Evolutionary conservation across 2,888 invertebrate species (phyloP).

Genomic region (Pseudeuparius sepicola): DNA sequence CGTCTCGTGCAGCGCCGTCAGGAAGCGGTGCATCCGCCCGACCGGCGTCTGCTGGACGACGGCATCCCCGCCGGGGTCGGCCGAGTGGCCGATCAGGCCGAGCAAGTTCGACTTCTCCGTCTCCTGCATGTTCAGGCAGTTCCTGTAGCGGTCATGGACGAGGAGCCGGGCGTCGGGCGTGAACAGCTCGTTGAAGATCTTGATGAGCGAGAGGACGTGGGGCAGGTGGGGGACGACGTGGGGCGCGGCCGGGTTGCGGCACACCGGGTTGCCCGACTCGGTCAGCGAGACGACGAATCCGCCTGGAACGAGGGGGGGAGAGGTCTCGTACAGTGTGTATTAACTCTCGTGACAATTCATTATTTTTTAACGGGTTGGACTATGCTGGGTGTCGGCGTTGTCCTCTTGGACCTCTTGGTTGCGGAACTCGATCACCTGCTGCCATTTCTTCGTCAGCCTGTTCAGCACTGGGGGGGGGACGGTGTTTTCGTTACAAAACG

Average conservation of each 20-base stretch:
- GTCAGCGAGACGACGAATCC: conserved; percentile 70
- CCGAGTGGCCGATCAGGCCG: conserved; percentile 36
- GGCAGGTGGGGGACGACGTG: conserved; percentile 75
- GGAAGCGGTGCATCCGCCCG: conserved; percentile 76
- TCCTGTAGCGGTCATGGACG: conserved; percentile 57
- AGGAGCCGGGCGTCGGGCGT: conserved; percentile 53
- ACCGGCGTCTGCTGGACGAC: conserved; percentile 45
- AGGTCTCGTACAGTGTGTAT: too few relatives aligned
- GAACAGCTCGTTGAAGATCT: conserved; percentile 73
- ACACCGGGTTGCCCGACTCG: conserved; percentile 66
- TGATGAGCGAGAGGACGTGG: conserved; percentile 65
- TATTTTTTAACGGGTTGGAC: too few relatives aligned
- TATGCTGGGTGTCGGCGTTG: conserved; percentile 68
- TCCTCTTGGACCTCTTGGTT: conserved; percentile 69
- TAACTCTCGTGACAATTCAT: too few relatives aligned
- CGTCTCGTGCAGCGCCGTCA: conserved; percentile 68
- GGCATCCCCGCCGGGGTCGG: conserved; percentile 19
- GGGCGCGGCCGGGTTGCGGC: conserved; percentile 77
- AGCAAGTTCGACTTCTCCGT: conserved; percentile 68
- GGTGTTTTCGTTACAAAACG: too few relatives aligned
- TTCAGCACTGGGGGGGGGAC: conserved; percentile 55
- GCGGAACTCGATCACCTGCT: conserved; percentile 64
- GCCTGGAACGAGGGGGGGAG: conserved; percentile 45
- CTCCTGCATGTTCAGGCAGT: conserved; percentile 61
- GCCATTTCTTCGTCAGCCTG: conserved; percentile 67